phyloP scores from a whole-genome alignment of 2,113 vertebrate species.

The Aix galericulata region DNA sequence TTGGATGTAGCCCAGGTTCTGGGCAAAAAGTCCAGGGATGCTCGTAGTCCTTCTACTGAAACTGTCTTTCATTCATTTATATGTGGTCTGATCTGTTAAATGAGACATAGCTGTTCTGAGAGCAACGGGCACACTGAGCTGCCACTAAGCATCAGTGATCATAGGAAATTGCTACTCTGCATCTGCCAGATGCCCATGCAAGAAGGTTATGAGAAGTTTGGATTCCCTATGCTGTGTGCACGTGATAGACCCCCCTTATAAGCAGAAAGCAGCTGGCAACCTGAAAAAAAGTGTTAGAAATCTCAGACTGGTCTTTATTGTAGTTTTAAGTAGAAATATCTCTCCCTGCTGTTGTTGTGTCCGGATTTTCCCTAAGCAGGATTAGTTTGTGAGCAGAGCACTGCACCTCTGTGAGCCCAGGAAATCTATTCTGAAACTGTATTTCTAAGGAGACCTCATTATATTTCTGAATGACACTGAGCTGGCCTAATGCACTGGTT shows the following conservation, averaged over 20 bases:
- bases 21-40: neutral
- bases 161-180: neutral
- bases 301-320: neutral
- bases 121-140: neutral
- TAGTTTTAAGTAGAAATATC: neutral
- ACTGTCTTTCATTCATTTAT: neutral
- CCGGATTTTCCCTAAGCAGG: neutral
- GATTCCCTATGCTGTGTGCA: neutral
- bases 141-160: neutral
- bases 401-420: neutral
- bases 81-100: neutral
- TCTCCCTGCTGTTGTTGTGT: neutral
- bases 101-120: neutral
- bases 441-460: slow-evolving; percentile 36
- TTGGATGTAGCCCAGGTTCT: neutral
- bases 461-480: neutral
- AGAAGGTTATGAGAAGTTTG: neutral
- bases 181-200: neutral
- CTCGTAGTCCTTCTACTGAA: neutral
- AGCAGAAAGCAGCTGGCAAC: neutral
- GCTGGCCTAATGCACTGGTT: neutral
- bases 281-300: neutral
- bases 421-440: neutral
- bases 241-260: neutral
- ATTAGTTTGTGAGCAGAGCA: neutral